These are phyloP conservation scores for Onchidella celtica DNA, from an alignment of 2,888 invertebrate species.

Conservation along the genomic window DNA sequence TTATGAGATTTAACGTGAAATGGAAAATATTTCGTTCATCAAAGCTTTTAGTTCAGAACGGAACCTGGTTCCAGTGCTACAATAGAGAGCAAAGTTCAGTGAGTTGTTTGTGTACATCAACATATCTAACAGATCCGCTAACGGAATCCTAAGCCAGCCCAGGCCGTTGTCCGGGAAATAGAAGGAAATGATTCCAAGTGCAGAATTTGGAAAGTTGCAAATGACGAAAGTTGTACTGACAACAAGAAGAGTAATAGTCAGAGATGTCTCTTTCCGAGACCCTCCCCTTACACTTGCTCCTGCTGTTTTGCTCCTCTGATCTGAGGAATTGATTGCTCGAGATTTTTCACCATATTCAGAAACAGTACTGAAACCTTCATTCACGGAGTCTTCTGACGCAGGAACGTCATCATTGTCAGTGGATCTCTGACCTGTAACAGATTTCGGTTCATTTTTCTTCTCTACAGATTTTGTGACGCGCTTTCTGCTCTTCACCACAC, in stretches of 20 bases:
- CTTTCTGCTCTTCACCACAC: not conserved
- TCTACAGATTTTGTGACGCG: not conserved
- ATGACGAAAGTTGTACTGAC: constrained; percentile 12
- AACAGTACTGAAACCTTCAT: not conserved
- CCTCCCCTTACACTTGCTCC: not conserved
- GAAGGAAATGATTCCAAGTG: not conserved
- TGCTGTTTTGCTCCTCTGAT: not conserved
- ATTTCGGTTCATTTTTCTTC: too few relatives aligned
- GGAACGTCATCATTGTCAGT: not conserved
- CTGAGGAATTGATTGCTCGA: not conserved
- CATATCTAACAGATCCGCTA: not conserved
- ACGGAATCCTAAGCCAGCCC: not conserved
- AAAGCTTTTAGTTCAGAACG: not conserved
- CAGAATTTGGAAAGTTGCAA: constrained; percentile 6
- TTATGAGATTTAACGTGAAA: too few relatives aligned
- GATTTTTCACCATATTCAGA: too few relatives aligned
- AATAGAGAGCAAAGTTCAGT: not conserved
- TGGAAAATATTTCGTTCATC: not conserved
- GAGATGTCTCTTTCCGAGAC: not conserved
- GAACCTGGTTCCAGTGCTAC: not conserved
- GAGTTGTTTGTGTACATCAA: not conserved
- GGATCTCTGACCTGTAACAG: not conserved
- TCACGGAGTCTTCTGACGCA: not conserved
- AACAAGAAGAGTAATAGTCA: not conserved
- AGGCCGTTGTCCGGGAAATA: not conserved